Percentiles rank a stretch among this genome's conserved stretches.
These are phyloP conservation scores for Xenopus tropicalis DNA, from an alignment of 2,113 vertebrate genomes.

Conservation along the genomic window UCB_Xtro_10.0 CM004444.2:137398001-137398500, in stretches of 20 bases:
- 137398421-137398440: background rate
- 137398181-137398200: background rate
- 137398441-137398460: background rate
- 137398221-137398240: constrained; percentile 37
- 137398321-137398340: constrained; percentile 20
- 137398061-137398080: constrained; percentile 8
- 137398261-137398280: constrained; percentile 23
- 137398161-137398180: constrained; percentile 4
- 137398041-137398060: constrained; percentile 34
- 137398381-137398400: constrained; percentile 9
- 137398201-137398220: constrained; percentile 4
- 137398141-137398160: constrained; percentile 19
- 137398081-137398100: constrained; percentile 12
- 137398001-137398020: constrained; percentile 20
- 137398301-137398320: constrained; percentile 37
- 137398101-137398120: background rate
- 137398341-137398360: constrained; percentile 14
- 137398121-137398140: constrained; percentile 3
- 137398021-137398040: constrained; percentile 35
- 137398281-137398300: constrained; percentile 32
- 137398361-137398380: constrained; percentile 26
- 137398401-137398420: constrained; percentile 21
- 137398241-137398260: constrained; percentile 14
- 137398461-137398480: background rate
- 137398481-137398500: constrained; percentile 40